These are phyloP conservation scores for Eupithecia centaureata DNA, from an alignment of 2,888 invertebrate genomes.

Conservation along the genomic window DNA sequence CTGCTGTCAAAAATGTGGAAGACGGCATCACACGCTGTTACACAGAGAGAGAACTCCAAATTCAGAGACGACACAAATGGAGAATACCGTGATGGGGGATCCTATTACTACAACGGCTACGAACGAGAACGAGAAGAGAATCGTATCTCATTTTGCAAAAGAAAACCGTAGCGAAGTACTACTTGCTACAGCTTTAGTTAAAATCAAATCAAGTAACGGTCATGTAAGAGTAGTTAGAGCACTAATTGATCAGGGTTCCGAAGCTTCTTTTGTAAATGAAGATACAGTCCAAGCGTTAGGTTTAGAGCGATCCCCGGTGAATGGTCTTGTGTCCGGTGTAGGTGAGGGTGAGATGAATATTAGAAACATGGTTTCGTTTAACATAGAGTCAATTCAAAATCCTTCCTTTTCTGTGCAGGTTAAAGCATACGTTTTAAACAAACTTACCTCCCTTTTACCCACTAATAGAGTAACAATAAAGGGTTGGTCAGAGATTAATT, in stretches of 20 bases:
- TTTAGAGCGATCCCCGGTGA: not conserved
- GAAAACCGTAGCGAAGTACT: not conserved
- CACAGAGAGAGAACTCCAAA: not conserved
- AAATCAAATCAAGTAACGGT: not conserved
- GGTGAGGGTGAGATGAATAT: not conserved
- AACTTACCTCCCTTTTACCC: not conserved
- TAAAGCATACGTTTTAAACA: not conserved
- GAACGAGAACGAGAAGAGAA: not conserved
- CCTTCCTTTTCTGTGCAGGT: not conserved
- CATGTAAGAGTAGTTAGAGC: not conserved
- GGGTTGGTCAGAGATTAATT: not conserved
- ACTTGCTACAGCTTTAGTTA: not conserved
- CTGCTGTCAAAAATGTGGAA: too few species aligned
- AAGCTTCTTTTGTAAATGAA: slow-evolving; percentile 2
- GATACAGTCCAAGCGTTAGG: not conserved
- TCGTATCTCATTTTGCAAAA: not conserved
- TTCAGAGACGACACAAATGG: not conserved
- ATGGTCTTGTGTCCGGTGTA: slow-evolving; percentile 3
- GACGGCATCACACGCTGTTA: not conserved
- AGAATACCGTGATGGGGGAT: not conserved
- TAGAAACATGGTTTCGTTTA: not conserved
- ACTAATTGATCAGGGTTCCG: not conserved
- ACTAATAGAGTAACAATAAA: not conserved
- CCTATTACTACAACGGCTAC: not conserved
- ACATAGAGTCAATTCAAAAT: not conserved